phyloP scores from a whole-genome alignment of 2,113 vertebrate species.

The Diadophis punctatus region DNA sequence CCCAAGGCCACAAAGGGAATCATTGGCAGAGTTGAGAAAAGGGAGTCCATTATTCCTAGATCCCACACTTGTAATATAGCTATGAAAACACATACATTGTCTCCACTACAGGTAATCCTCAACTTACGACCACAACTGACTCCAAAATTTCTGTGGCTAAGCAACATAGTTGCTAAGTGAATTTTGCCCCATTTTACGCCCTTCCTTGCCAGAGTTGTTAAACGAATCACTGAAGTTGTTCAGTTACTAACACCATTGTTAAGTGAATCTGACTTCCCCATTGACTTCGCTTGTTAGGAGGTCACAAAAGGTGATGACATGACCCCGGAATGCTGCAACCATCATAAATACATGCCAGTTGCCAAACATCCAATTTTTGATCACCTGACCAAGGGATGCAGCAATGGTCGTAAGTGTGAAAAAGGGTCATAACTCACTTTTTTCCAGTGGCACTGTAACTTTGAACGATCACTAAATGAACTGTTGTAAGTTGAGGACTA shows the following conservation, averaged over 20 bases:
- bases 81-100: not conserved
- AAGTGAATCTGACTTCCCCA: not conserved
- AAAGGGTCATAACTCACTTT: not conserved
- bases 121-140: not conserved
- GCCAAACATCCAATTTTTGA: not conserved
- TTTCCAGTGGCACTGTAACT: not conserved
- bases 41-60: not conserved
- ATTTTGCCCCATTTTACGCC: not conserved
- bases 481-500: not conserved
- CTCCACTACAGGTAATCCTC: not conserved
- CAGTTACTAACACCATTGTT: not conserved
- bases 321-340: not conserved
- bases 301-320: not conserved
- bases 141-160: not conserved
- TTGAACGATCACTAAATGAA: not conserved
- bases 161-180: not conserved
- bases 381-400: not conserved
- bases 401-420: not conserved
- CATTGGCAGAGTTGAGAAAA: not conserved
- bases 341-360: not conserved
- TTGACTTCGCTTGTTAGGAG: not conserved
- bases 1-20: constrained; percentile 21
- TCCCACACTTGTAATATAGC: not conserved
- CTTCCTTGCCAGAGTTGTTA: not conserved
- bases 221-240: not conserved